A percentile compares a stretch with the other conserved stretches of the same genome.
Evolutionary conservation across 2,113 vertebrate genomes (phyloP).

Genomic region (Brachyhypopomus occidentalis): DNA sequence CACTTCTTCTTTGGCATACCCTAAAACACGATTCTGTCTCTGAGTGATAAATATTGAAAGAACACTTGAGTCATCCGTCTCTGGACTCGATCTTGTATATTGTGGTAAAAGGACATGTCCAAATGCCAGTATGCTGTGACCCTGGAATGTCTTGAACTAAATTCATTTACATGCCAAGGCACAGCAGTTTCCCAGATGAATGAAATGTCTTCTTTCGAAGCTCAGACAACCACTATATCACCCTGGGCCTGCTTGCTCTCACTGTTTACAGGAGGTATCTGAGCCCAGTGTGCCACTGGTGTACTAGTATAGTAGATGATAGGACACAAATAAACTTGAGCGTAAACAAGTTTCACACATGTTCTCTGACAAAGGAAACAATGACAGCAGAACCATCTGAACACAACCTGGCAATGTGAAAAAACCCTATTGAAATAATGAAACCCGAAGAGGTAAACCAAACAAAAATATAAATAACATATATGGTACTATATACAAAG

Average conservation of each 20-base stretch:
- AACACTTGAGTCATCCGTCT: constrained; percentile 42
- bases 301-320: background rate
- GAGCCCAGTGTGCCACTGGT: background rate
- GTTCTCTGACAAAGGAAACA: constrained; percentile 6
- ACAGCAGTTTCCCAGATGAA: constrained; percentile 40
- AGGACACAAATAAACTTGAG: background rate
- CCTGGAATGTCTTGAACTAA: constrained; percentile 21
- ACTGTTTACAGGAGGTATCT: constrained; percentile 2
- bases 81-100: constrained; percentile 18
- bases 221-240: constrained; percentile 16
- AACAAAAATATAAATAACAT: no score
- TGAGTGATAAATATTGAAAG: constrained; percentile 50
- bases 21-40: constrained; percentile 33
- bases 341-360: background rate
- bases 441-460: no score
- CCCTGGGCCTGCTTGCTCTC: background rate
- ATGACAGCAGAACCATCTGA: background rate
- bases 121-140: constrained; percentile 22
- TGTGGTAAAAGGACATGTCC: constrained; percentile 22
- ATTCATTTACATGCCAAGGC: constrained; percentile 46
- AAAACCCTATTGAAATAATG: no score
- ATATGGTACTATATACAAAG: no score
- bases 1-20: constrained; percentile 25
- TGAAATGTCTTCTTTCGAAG: constrained; percentile 38
- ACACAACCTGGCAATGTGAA: no score